A percentile compares a stretch with the other conserved stretches of the same genome.
Conservation (phyloP, 2,113 vertebrate genomes). For the Chrysemys picta region DNA sequence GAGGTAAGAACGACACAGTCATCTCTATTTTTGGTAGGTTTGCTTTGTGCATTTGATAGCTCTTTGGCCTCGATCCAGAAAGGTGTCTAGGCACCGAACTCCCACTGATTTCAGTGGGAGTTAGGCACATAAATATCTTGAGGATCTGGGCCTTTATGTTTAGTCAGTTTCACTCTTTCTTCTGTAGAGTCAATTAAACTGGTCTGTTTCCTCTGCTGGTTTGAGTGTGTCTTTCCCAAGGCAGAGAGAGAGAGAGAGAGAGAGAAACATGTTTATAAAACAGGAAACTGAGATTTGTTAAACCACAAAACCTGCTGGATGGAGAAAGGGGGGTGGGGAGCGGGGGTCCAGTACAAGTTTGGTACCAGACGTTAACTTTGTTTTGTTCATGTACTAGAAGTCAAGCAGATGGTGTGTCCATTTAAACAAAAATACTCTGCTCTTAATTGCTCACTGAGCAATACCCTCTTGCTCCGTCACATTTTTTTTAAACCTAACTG, state of each 20-base stretch:
- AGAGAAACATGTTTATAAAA: not conserved
- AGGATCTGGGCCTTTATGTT: not conserved
- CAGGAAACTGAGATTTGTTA: not conserved
- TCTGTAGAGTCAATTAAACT: not conserved
- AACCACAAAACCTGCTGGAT: not conserved
- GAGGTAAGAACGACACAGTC: accelerated
- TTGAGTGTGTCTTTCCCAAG: not conserved
- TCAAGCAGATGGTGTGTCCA: not conserved
- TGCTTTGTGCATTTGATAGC: not conserved
- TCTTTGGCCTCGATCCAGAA: no score
- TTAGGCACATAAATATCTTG: no score
- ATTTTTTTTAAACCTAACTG: not conserved
- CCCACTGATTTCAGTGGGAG: no score
- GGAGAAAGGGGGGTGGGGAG: no score
- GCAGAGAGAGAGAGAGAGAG: not conserved
- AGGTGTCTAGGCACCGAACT: no score
- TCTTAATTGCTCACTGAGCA: not conserved
- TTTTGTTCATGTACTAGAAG: not conserved
- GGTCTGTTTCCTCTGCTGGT: not conserved
- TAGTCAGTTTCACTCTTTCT: not conserved
- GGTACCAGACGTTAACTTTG: not conserved
- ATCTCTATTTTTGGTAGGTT: accelerated
- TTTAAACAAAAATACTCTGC: not conserved
- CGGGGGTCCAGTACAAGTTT: not conserved
- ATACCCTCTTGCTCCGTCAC: not conserved